Conservation (phyloP, 2,797 vertebrate genomes). For the Microchirus variegatus region DNA sequence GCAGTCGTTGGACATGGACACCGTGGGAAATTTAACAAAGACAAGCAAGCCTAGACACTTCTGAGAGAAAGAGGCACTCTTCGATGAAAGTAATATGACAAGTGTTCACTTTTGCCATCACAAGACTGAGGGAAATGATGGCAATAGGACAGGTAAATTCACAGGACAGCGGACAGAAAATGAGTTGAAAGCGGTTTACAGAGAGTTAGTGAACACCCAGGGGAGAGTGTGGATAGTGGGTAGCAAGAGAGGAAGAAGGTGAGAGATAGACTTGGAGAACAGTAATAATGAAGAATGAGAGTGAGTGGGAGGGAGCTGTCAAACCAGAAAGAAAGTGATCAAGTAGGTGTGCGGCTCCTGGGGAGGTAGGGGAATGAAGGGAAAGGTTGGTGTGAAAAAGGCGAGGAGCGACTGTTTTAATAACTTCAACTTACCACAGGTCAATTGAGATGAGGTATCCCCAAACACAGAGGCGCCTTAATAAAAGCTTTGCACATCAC, state of each 20-base stretch:
- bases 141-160: conserved; percentile 69
- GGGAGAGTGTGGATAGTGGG: conserved; percentile 62
- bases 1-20: conserved; percentile 19
- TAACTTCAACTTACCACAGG: conserved; percentile 77
- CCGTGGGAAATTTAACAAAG: conserved; percentile 41
- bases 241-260: conserved; percentile 51
- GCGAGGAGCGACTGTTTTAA: conserved; percentile 72
- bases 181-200: conserved; percentile 59
- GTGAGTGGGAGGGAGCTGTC: conserved; percentile 73
- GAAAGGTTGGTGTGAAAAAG: conserved; percentile 47
- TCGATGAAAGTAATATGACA: conserved; percentile 71
- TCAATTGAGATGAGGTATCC: conserved; percentile 74
- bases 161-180: conserved; percentile 64
- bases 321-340: conserved; percentile 73
- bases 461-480: conserved; percentile 74
- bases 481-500: conserved; percentile 74
- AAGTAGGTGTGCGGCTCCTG: conserved; percentile 61
- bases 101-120: conserved; percentile 61
- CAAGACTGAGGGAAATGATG: conserved; percentile 53
- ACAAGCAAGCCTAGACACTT: conserved; percentile 35
- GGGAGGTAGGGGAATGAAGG: conserved; percentile 54
- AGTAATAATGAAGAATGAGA: conserved; percentile 75
- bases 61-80: conserved; percentile 44
- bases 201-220: conserved; percentile 58
- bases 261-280: conserved; percentile 63